Base-by-base conservation (phyloP, 2,113 vertebrate species). In the Megaceryle torquata region DNA sequence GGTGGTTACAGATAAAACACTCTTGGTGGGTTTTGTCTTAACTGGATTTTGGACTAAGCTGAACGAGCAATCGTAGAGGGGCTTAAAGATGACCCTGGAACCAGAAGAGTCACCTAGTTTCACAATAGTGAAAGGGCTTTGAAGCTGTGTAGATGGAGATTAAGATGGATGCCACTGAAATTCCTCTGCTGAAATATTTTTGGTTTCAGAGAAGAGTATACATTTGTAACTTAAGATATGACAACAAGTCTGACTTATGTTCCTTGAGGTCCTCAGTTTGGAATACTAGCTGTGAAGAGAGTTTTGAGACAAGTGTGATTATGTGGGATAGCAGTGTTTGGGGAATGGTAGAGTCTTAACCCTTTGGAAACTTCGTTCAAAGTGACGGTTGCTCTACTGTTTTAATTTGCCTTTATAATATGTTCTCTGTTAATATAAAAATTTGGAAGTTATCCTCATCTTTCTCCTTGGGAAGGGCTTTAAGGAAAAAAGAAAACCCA, bases 1-100 rank as follows among this genome's bases (percentile, higher is more conserved):
- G 97, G 97, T 97, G 97, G 98, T 95, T 68, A 37, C 31, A 44
- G 96, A 96, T 98, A 88, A 98, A 98, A 96, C 97, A 92, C 97
- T 98, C 98, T 98, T 98, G 98, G 97, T 98, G 98, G 98, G 98
- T 98, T 98, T 98, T 97, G 98, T 98, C 98, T 99, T 98, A 99
- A 98, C 97, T 97, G 98, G 99, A 99, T 99, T 99, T 98, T 97
- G 89, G 51, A 65, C 76, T 69, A 95, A 97, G 98, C 98, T 97
- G 97, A 98, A 96, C 98, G 98, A 98, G 98, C 98, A 96, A 69
- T 96, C 97, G 98, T 96, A 97, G 95, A 94, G 91, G 96, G 97
- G 98, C 98, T 99, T 98, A 98, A 91, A 89, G 65, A 95, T 98
- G 98, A 98, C 98, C 98, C 98, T 98, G 94, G 92, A 43, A 90